These are phyloP conservation scores for Hyles vespertilio DNA, from an alignment of 1,140 invertebrate genomes.

Conservation along the genomic window DNA sequence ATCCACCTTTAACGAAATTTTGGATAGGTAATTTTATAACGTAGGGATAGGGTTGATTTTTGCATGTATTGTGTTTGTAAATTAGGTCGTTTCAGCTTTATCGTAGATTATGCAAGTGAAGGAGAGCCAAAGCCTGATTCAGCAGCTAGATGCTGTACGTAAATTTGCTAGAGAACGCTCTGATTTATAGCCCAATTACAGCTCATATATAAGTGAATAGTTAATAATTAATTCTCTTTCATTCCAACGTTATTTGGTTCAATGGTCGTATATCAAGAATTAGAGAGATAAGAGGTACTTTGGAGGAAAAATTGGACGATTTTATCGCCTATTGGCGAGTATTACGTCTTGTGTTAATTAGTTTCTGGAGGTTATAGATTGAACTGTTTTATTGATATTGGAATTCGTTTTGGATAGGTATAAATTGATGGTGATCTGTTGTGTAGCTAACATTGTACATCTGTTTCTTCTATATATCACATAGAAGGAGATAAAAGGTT, in stretches of 20 bases:
- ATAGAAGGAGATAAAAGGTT: no score
- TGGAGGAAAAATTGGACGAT: background rate
- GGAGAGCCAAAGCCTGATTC: constrained; percentile 53
- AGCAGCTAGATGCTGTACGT: constrained; percentile 48
- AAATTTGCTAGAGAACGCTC: constrained; percentile 42
- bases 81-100: constrained; percentile 25
- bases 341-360: no score
- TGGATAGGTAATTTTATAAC: constrained; percentile 23
- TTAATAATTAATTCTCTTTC: constrained; percentile 51
- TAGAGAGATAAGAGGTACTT: constrained; percentile 2
- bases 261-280: constrained; percentile 4
- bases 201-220: constrained; percentile 48
- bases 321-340: no score
- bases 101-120: constrained; percentile 47
- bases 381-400: no score
- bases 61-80: background rate
- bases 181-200: constrained; percentile 72
- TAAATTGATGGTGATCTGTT: no score
- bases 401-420: no score
- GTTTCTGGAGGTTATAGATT: no score
- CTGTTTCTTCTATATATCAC: no score
- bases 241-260: background rate
- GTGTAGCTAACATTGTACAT: no score
- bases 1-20: constrained; percentile 22
- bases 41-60: constrained; percentile 24